Evolutionary conservation across 1,140 invertebrate genomes (phyloP).

Genomic region (Agrilus planipennis): DNA sequence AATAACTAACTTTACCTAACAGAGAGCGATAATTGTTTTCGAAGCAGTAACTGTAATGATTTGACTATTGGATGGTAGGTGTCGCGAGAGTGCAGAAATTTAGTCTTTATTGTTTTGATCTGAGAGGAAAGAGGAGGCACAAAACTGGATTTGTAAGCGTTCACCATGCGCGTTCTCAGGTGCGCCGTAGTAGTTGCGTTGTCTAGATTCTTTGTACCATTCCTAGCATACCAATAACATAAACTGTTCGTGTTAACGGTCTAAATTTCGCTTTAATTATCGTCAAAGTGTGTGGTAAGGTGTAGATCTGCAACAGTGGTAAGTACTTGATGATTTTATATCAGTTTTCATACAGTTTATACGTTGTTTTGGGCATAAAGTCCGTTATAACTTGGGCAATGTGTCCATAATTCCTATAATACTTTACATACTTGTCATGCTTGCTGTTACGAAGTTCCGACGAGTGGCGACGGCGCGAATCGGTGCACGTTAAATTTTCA

Average conservation of each 20-base stretch:
- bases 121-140: constrained; percentile 15
- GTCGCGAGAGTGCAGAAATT: neutral
- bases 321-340: constrained; percentile 44
- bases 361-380: constrained; percentile 40
- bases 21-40: no score
- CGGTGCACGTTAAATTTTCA: constrained; percentile 11
- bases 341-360: constrained; percentile 44
- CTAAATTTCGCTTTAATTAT: constrained; percentile 52
- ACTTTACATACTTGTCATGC: constrained; percentile 68
- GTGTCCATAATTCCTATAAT: constrained; percentile 62
- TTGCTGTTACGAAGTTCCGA: constrained; percentile 35
- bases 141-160: constrained; percentile 35
- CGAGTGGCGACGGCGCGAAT: constrained; percentile 24
- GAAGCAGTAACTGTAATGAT: neutral
- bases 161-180: constrained; percentile 64
- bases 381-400: constrained; percentile 56
- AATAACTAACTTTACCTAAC: no score
- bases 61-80: neutral
- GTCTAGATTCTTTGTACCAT: constrained; percentile 90
- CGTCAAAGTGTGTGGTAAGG: constrained; percentile 41
- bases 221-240: constrained; percentile 85
- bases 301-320: constrained; percentile 50
- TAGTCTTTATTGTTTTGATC: neutral
- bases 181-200: constrained; percentile 78
- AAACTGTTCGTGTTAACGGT: constrained; percentile 65